Conservation (phyloP, 2,113 vertebrate species). For the Chaetura pelagica region DNA sequence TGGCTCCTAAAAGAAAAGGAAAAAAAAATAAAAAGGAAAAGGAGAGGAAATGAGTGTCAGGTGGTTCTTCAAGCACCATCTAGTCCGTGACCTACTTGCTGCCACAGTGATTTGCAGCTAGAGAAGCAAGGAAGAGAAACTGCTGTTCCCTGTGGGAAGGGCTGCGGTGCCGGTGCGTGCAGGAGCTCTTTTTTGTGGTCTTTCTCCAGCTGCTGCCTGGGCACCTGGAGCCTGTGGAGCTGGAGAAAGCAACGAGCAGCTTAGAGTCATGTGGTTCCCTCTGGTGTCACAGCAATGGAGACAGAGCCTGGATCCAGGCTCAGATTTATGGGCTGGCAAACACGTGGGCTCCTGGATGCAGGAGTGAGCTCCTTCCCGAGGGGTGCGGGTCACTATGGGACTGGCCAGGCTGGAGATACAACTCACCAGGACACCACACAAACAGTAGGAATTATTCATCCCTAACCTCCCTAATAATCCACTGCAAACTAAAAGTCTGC, state of each 20-base stretch:
- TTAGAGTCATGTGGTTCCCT: neutral
- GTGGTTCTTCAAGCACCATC: neutral
- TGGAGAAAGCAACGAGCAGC: neutral
- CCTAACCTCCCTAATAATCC: neutral
- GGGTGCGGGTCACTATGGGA: neutral
- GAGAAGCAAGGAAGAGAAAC: neutral
- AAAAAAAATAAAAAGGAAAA: neutral
- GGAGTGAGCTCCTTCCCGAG: neutral
- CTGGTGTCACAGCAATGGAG: neutral
- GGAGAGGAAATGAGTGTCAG: neutral
- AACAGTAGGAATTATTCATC: neutral
- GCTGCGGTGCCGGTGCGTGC: neutral
- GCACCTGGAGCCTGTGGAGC: neutral
- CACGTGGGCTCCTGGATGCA: neutral
- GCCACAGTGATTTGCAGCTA: neutral
- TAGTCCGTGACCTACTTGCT: neutral
- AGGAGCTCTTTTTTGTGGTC: neutral
- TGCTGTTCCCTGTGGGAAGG: neutral
- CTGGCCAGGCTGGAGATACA: neutral
- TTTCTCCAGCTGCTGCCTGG: neutral
- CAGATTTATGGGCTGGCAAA: neutral
- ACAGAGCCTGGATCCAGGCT: neutral
- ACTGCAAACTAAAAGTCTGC: neutral
- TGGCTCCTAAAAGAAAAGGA: neutral
- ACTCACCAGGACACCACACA: neutral